Conservation (phyloP, 2,113 vertebrate species). For the Gallinago jamesoni region DNA sequence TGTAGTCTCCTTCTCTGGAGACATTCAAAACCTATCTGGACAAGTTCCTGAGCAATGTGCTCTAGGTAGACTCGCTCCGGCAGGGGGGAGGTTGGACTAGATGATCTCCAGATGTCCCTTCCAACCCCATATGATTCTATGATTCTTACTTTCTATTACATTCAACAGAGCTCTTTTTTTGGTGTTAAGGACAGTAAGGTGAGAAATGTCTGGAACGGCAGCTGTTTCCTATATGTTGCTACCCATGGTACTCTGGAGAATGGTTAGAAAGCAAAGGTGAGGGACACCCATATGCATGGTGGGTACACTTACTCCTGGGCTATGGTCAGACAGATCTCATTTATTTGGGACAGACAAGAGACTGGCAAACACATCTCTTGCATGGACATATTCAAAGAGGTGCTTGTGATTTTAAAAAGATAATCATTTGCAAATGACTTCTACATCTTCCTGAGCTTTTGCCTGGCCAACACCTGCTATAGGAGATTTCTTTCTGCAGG, state of each 20-base stretch:
- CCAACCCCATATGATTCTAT: too few species aligned
- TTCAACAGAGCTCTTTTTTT: background rate
- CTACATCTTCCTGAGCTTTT: background rate
- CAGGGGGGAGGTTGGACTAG: too few species aligned
- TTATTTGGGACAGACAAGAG: background rate
- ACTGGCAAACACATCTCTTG: background rate
- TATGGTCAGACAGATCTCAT: background rate
- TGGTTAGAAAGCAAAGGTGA: background rate
- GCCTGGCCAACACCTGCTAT: background rate
- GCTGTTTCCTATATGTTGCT: background rate
- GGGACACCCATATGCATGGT: rapidly evolving
- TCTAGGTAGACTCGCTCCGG: too few species aligned
- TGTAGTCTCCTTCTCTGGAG: too few species aligned
- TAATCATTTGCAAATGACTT: background rate
- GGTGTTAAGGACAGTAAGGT: background rate
- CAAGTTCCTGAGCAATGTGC: too few species aligned
- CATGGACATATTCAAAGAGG: background rate
- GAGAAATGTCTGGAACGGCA: background rate
- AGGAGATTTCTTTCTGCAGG: background rate
- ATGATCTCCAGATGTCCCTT: too few species aligned
- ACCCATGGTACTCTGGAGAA: background rate
- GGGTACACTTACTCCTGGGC: background rate
- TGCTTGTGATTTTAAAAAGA: background rate
- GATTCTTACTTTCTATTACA: background rate
- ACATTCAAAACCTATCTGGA: too few species aligned